phyloP scores from a whole-genome alignment of 30 jellyfish, hydroid and myxozoan species.

The Mastigias papua region DNA sequence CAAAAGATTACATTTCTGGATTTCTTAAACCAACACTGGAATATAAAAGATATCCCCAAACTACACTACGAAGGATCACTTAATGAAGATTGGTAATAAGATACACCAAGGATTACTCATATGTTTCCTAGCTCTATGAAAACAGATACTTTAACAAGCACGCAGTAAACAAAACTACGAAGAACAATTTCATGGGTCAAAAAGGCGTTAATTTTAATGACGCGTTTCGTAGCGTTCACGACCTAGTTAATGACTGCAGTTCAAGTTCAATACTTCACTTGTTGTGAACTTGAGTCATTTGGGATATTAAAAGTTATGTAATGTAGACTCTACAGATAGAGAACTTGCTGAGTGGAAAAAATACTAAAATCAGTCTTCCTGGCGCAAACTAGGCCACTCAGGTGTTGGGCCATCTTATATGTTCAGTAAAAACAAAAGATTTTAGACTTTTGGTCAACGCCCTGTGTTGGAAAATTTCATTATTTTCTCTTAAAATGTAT shows the following conservation, averaged over 20 bases:
- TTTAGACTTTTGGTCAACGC: no score
- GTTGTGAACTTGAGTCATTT: no score
- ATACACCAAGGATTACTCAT: background rate
- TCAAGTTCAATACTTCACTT: no score
- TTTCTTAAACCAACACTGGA: slow-evolving; percentile 5
- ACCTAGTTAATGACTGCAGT: background rate
- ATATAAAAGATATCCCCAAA: background rate
- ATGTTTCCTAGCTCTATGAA: background rate
- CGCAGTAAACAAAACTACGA: background rate
- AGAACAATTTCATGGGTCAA: background rate
- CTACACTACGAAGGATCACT: background rate
- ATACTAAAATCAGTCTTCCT: no score
- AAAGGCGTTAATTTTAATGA: background rate
- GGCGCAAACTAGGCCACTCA: no score
- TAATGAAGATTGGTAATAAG: background rate
- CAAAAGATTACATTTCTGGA: slow-evolving; percentile 4
- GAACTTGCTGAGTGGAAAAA: no score
- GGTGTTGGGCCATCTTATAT: no score
- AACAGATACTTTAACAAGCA: background rate
- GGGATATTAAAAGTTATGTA: no score
- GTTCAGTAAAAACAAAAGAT: no score
- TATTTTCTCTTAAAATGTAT: no score
- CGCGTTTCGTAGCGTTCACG: background rate
- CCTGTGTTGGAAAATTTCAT: no score
- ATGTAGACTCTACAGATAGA: no score